Evolutionary conservation across 2,113 vertebrate species (phyloP).

Genomic region (Channa maculata): DNA sequence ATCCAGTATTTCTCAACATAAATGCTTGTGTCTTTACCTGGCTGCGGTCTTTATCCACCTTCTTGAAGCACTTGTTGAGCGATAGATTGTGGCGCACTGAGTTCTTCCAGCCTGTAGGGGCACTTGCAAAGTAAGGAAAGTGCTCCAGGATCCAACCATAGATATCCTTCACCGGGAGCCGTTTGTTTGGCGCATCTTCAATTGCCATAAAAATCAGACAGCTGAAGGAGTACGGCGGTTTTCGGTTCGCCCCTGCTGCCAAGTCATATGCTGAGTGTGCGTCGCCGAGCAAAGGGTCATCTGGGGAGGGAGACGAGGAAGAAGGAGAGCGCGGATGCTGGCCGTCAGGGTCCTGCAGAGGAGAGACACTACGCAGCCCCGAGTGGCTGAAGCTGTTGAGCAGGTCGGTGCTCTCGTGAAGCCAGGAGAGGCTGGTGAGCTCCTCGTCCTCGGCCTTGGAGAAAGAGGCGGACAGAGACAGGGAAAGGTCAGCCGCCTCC

Average conservation of each 20-base stretch:
- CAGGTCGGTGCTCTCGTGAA: constrained; percentile 97
- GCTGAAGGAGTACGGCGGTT: constrained; percentile 98
- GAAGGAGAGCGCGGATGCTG: constrained; percentile 90
- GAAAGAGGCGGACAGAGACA: constrained; percentile 91
- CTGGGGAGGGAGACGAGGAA: constrained; percentile 78
- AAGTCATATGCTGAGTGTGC: constrained; percentile 88
- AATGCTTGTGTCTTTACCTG: constrained; percentile 86
- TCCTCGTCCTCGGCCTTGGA: constrained; percentile 91
- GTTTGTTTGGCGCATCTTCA: constrained; percentile 95
- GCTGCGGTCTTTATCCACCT: constrained; percentile 98
- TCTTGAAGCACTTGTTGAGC: constrained; percentile 99
- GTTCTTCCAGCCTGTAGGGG: constrained; percentile 99
- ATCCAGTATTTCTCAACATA: neutral
- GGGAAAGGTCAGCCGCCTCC: constrained; percentile 91
- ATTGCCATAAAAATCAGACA: constrained; percentile 99
- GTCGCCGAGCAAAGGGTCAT: constrained; percentile 75
- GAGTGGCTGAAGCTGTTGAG: constrained; percentile 98
- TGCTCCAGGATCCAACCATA: constrained; percentile 99
- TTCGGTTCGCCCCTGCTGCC: constrained; percentile 92
- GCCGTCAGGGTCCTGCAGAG: constrained; percentile 90
- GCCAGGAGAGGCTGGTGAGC: constrained; percentile 98
- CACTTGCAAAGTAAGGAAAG: constrained; percentile 97
- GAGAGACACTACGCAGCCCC: constrained; percentile 94
- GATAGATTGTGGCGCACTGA: constrained; percentile 98
- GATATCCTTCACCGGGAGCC: constrained; percentile 98